Conservation (phyloP, 2,888 invertebrate species). For the Sarcophaga rosellei region DNA sequence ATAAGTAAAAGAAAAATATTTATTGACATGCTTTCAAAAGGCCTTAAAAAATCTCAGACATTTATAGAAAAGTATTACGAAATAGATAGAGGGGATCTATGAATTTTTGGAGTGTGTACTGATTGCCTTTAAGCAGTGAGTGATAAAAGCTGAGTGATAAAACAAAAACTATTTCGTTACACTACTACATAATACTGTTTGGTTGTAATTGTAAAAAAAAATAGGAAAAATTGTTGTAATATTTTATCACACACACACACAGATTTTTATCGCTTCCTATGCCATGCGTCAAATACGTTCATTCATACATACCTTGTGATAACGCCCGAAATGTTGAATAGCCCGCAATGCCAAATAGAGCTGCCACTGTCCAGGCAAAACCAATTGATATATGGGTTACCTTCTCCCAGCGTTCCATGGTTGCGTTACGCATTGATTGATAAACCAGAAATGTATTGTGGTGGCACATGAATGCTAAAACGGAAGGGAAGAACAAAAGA, state of each 20-base stretch:
- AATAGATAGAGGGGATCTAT: no score
- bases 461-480: conserved; percentile 93
- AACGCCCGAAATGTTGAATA: conserved; percentile 90
- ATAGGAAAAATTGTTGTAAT: neutral
- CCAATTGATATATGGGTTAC: conserved; percentile 91
- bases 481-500: conserved; percentile 27
- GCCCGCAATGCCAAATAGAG: conserved; percentile 89
- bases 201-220: no score
- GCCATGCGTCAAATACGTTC: neutral
- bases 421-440: conserved; percentile 89
- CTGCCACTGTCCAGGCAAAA: conserved; percentile 87
- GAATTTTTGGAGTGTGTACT: no score
- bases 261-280: conserved; percentile 1
- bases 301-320: conserved; percentile 85
- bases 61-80: no score
- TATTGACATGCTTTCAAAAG: no score
- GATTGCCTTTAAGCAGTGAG: no score
- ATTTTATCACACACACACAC: conserved; percentile 15
- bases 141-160: no score
- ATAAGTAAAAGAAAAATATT: no score
- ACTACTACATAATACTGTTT: no score
- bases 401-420: conserved; percentile 88
- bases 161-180: no score
- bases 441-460: conserved; percentile 93
- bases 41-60: no score